A percentile compares a stretch with the other conserved stretches of the same genome.
Conservation (phyloP, 2,113 vertebrate genomes). For the Otis tarda region DNA sequence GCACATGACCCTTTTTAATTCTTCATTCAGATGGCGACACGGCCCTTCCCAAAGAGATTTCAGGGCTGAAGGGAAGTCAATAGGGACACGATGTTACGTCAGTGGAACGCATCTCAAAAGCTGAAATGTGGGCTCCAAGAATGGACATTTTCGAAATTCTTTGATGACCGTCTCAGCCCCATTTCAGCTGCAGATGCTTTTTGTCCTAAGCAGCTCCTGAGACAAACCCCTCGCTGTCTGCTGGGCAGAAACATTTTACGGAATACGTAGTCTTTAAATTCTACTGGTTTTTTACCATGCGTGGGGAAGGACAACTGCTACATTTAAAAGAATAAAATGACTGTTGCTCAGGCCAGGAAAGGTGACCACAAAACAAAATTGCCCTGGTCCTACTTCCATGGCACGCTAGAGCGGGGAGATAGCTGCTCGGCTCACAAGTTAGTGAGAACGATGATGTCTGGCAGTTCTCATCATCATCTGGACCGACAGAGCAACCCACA, state of each 20-base stretch:
- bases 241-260: neutral
- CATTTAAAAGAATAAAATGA: neutral
- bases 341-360: neutral
- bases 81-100: neutral
- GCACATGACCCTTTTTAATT: neutral
- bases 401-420: neutral
- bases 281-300: rapidly evolving
- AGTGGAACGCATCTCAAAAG: neutral
- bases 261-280: neutral
- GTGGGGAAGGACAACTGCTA: neutral
- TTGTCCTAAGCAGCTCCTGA: neutral
- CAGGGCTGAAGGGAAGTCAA: neutral
- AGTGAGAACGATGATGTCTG: slow-evolving; percentile 67
- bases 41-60: neutral
- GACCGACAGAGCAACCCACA: slow-evolving; percentile 62
- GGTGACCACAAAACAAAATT: slow-evolving; percentile 31
- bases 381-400: slow-evolving; percentile 15
- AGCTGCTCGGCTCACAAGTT: neutral
- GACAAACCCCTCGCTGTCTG: neutral
- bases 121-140: neutral
- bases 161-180: neutral
- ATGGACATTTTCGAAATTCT: neutral
- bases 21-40: neutral
- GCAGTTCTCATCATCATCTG: slow-evolving; percentile 64
- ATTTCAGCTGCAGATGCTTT: neutral